phyloP scores from a whole-genome alignment of 1,140 invertebrate species.

The Drosophila tristis region DNA sequence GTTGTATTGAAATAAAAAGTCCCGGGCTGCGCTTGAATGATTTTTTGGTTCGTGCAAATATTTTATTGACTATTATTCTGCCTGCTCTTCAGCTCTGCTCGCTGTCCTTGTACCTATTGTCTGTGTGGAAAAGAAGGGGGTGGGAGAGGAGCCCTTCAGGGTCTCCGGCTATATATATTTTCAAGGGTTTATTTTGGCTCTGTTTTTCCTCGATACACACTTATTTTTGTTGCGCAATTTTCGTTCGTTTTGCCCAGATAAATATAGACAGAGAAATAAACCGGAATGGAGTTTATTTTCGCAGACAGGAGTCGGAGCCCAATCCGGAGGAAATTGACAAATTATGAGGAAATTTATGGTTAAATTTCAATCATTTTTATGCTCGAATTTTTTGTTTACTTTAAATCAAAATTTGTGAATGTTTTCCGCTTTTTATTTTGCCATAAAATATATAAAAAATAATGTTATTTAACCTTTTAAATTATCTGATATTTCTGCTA shows the following conservation, averaged over 20 bases:
- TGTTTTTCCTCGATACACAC: conserved; percentile 17
- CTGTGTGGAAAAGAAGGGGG: not conserved
- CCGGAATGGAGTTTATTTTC: conserved; percentile 42
- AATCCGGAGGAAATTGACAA: conserved; percentile 30
- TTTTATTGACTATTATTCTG: conserved; percentile 81
- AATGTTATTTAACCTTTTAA: conserved; percentile 26
- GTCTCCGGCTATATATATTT: conserved; percentile 36
- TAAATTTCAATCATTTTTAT: conserved; percentile 30
- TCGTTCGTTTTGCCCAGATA: conserved; percentile 30
- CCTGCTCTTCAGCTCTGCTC: conserved; percentile 41
- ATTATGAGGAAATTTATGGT: conserved; percentile 36
- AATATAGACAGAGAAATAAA: conserved; percentile 35
- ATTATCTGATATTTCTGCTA: conserved; percentile 53
- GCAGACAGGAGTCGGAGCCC: conserved; percentile 16
- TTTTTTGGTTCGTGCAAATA: conserved; percentile 74
- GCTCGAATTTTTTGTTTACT: conserved; percentile 17
- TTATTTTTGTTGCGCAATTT: conserved; percentile 54
- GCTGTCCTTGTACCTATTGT: conserved; percentile 52
- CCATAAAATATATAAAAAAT: not conserved
- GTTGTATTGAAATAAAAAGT: conserved; percentile 59
- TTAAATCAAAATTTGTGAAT: conserved; percentile 2
- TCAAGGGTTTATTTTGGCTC: conserved; percentile 55
- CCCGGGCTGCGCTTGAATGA: conserved; percentile 61
- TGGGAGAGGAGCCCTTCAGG: conserved; percentile 31
- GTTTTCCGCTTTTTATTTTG: not conserved